Conservation (phyloP, 2,888 invertebrate species). For the Chymomyza caudatula region DNA sequence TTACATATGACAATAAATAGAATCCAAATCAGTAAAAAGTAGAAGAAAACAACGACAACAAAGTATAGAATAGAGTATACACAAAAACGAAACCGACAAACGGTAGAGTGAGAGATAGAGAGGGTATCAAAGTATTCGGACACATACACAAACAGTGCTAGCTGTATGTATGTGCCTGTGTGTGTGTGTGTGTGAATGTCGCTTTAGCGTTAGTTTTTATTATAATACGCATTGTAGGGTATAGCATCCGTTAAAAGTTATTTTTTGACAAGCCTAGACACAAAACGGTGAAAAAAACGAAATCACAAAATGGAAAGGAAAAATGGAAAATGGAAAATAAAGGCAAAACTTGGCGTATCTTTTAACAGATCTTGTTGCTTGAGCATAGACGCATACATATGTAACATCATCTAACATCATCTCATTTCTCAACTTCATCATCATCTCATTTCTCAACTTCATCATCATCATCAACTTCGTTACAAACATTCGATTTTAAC, state of each 20-base stretch:
- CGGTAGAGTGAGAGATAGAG: not conserved
- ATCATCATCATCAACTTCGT: not conserved
- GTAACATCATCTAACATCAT: not conserved
- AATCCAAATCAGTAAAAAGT: not conserved
- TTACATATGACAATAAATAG: not conserved
- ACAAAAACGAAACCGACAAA: not conserved
- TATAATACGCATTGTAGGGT: not conserved
- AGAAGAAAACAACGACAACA: not conserved
- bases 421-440: not conserved
- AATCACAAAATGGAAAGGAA: not conserved
- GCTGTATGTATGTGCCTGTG: conserved; percentile 2
- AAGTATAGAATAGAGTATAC: not conserved
- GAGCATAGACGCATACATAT: not conserved
- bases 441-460: not conserved
- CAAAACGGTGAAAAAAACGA: too few relatives aligned
- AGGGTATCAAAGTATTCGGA: not conserved
- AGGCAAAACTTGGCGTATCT: not conserved
- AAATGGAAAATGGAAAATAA: too few relatives aligned
- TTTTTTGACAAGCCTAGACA: not conserved
- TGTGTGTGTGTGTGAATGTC: not conserved
- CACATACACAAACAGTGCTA: not conserved
- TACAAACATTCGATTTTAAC: not conserved
- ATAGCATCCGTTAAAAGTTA: not conserved
- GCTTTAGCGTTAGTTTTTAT: not conserved
- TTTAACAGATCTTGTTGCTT: not conserved